Percentiles rank a stretch among this genome's conserved stretches.
These are phyloP conservation scores for Procambarus clarkii DNA, from an alignment of 1,140 invertebrate species.

Conservation along the genomic window DNA sequence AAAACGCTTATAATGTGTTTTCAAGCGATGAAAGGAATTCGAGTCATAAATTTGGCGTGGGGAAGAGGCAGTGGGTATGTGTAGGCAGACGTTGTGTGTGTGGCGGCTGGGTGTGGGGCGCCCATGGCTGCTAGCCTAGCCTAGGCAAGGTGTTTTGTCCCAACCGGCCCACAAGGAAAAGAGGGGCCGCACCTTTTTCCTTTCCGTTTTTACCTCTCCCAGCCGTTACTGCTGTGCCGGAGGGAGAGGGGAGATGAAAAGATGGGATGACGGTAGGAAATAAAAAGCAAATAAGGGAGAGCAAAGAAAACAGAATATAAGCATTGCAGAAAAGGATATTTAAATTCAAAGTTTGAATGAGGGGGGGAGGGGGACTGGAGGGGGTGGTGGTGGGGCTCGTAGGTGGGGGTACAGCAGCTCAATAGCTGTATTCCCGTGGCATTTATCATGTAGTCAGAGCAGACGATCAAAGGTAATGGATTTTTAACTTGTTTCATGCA, in stretches of 20 bases:
- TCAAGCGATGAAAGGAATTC: neutral
- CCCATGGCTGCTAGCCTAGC: slow-evolving; percentile 2
- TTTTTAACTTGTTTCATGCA: neutral
- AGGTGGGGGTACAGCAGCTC: neutral
- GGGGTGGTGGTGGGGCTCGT: neutral
- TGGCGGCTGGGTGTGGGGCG: neutral
- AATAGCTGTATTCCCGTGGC: neutral
- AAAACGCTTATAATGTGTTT: neutral
- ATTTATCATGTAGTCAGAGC: slow-evolving; percentile 8
- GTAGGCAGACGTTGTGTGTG: neutral
- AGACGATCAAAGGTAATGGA: neutral
- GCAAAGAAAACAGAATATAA: slow-evolving; percentile 53
- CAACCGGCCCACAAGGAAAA: neutral
- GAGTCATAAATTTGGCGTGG: neutral
- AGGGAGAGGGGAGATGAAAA: slow-evolving; percentile 40
- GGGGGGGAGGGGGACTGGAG: neutral
- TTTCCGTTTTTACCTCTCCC: slow-evolving; percentile 24
- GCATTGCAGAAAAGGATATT: slow-evolving; percentile 44
- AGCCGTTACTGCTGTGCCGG: slow-evolving; percentile 38
- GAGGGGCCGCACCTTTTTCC: slow-evolving; percentile 34
- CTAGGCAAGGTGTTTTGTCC: slow-evolving; percentile 43
- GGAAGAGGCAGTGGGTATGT: neutral
- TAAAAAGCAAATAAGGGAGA: slow-evolving; percentile 18
- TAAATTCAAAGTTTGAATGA: slow-evolving; percentile 48
- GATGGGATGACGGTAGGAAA: slow-evolving; percentile 46